phyloP scores from a whole-genome alignment of 2,888 invertebrate genomes.

The Celastrina argiolus region DNA sequence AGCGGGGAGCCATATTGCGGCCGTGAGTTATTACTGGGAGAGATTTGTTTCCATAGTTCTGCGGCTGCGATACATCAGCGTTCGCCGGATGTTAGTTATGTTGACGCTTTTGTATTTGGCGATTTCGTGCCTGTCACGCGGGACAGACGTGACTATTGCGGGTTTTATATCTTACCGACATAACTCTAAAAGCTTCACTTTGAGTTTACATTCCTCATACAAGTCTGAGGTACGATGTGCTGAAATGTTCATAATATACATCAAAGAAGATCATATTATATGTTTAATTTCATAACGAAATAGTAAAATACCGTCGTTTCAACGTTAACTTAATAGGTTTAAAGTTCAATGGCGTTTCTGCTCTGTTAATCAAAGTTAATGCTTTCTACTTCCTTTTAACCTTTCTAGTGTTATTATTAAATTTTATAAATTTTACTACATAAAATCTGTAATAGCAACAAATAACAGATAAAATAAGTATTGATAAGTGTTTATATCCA shows the following conservation, averaged over 20 bases:
- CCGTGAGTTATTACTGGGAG: constrained; percentile 70
- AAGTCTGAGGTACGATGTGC: not conserved
- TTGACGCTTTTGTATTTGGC: constrained; percentile 64
- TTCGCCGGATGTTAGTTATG: constrained; percentile 72
- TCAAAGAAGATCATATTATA: no score
- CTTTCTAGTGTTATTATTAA: no score
- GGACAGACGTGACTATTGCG: constrained; percentile 47
- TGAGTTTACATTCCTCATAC: constrained; percentile 22
- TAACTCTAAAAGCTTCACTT: constrained; percentile 36
- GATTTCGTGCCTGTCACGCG: constrained; percentile 59
- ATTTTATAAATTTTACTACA: no score
- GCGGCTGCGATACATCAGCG: constrained; percentile 72
- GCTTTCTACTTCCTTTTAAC: not conserved
- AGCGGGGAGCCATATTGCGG: constrained; percentile 66
- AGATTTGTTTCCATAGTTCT: constrained; percentile 76
- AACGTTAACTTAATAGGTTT: not conserved
- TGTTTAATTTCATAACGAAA: not conserved
- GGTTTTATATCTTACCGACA: constrained; percentile 44
- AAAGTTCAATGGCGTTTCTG: constrained; percentile 3
- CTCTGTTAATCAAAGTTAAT: constrained; percentile 3
- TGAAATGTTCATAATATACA: not conserved
- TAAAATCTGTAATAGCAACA: not conserved
- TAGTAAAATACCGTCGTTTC: not conserved
- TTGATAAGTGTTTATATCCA: constrained; percentile 68
- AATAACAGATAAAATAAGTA: constrained; percentile 48